Conservation (phyloP, 2,888 invertebrate species). For the Hylaea fasciaria region DNA sequence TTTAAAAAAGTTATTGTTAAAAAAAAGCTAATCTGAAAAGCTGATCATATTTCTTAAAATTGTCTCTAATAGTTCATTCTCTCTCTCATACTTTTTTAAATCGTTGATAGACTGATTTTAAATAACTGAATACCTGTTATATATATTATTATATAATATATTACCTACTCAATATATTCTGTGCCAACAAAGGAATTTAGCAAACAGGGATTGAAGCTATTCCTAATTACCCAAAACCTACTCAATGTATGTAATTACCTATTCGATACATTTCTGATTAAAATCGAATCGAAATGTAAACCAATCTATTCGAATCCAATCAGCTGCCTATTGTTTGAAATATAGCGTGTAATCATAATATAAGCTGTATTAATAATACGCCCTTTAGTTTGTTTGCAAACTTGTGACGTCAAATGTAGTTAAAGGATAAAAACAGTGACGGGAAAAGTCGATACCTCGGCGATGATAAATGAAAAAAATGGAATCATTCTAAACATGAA, state of each 20-base stretch:
- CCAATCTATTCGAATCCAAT: constrained; percentile 9
- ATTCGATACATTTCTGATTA: not conserved
- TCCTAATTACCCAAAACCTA: not conserved
- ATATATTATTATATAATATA: no score
- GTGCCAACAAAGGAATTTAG: no score
- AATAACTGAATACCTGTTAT: no score
- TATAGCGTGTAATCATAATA: constrained; percentile 7
- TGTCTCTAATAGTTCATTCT: no score
- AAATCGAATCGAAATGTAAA: constrained; percentile 3
- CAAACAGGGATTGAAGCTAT: no score
- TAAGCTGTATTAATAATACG: not conserved
- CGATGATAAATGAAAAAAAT: not conserved
- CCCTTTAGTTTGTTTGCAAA: constrained; percentile 28
- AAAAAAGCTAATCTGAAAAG: no score
- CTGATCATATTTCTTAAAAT: no score
- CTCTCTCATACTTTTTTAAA: no score
- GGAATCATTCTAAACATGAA: no score
- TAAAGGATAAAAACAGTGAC: constrained; percentile 52
- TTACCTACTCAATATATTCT: no score
- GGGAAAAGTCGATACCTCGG: constrained; percentile 10
- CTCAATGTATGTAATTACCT: not conserved
- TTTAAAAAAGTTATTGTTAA: no score
- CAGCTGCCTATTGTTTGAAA: constrained; percentile 15
- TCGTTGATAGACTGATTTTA: no score
- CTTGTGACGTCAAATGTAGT: constrained; percentile 46